These are phyloP conservation scores for Falco concolor DNA, from an alignment of 2,797 vertebrate genomes.

Conservation along the genomic window DNA sequence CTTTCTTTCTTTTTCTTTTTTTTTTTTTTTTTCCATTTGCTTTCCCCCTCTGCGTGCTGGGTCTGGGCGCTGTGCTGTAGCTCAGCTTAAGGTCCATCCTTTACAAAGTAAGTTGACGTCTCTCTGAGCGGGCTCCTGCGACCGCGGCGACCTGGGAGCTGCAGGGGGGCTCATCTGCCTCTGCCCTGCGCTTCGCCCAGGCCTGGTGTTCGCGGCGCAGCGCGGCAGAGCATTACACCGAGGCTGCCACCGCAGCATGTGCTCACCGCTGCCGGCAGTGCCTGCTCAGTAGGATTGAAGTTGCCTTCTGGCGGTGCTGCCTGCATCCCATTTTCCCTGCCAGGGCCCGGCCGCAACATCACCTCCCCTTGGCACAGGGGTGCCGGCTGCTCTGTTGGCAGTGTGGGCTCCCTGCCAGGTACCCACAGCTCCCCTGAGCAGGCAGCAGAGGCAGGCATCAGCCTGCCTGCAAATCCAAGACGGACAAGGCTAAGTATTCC, in stretches of 20 bases:
- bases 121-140: not conserved
- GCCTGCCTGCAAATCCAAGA: not conserved
- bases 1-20: not conserved
- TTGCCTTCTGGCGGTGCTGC: not conserved
- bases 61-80: not conserved
- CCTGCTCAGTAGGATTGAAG: not conserved
- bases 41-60: not conserved
- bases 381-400: not conserved
- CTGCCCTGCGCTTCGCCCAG: not conserved
- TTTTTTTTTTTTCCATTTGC: not conserved
- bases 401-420: not conserved
- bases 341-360: not conserved
- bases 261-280: not conserved
- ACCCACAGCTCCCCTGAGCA: not conserved
- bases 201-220: accelerated
- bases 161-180: not conserved
- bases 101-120: not conserved
- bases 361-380: not conserved
- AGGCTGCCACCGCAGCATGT: not conserved
- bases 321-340: not conserved
- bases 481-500: not conserved
- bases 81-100: not conserved
- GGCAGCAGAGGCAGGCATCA: not conserved
- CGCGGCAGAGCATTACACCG: not conserved
- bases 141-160: not conserved